Conservation (phyloP, 2,888 invertebrate genomes). For the Sinopyrophorus schimmeli region DNA sequence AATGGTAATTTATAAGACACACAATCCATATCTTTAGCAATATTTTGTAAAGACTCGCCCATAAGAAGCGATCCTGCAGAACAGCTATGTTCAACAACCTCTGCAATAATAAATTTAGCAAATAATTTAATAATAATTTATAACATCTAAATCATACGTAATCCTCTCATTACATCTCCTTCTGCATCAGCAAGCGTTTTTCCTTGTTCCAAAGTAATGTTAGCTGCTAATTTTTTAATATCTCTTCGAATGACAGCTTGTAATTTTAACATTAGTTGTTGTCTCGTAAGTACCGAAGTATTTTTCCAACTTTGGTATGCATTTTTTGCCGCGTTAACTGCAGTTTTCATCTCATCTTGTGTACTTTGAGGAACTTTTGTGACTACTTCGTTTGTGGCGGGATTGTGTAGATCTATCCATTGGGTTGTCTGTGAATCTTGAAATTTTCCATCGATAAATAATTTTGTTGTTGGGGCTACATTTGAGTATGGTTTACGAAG, state of each 20-base stretch:
- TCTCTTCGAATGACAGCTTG: slow-evolving; percentile 86
- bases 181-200: slow-evolving; percentile 97
- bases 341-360: slow-evolving; percentile 83
- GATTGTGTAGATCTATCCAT: slow-evolving; percentile 95
- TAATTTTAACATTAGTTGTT: slow-evolving; percentile 71
- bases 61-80: slow-evolving; percentile 89
- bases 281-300: slow-evolving; percentile 87
- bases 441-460: slow-evolving; percentile 94
- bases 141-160: slow-evolving; percentile 85
- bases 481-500: slow-evolving; percentile 41
- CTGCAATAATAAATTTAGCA: slow-evolving; percentile 55
- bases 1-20: slow-evolving; percentile 89
- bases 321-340: slow-evolving; percentile 82
- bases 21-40: slow-evolving; percentile 97
- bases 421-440: slow-evolving; percentile 89
- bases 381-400: slow-evolving; percentile 86
- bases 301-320: slow-evolving; percentile 82
- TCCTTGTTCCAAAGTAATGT: slow-evolving; percentile 94
- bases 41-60: slow-evolving; percentile 86
- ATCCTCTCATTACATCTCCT: slow-evolving; percentile 95
- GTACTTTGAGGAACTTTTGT: slow-evolving; percentile 89
- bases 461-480: slow-evolving; percentile 76
- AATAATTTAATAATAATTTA: background rate
- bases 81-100: slow-evolving; percentile 97
- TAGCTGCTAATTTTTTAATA: slow-evolving; percentile 85